Evolutionary conservation across 2,113 vertebrate species (phyloP).

Genomic region (Paradoxurus hermaphroditus): DNA sequence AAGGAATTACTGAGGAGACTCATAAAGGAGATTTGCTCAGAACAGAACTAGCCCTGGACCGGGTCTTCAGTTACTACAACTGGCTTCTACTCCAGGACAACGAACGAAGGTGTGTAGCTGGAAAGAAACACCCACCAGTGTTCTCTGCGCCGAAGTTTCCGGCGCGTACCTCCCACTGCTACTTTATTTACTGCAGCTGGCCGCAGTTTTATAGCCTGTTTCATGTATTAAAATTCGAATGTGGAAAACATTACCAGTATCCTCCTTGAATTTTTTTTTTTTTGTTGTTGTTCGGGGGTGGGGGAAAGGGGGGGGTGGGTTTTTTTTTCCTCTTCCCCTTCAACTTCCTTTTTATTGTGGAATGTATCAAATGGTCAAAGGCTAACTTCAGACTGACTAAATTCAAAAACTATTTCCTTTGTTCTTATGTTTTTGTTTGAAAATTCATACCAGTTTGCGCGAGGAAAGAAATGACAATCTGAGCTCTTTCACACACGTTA

Average conservation of each 20-base stretch:
- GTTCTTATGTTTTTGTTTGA: conserved; percentile 81
- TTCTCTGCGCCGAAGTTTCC: conserved; percentile 67
- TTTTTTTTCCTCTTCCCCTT: conserved; percentile 40
- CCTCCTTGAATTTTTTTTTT: conserved; percentile 80
- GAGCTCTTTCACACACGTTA: conserved; percentile 17
- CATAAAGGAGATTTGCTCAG: conserved; percentile 24
- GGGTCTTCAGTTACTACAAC: conserved; percentile 41
- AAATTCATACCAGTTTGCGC: conserved; percentile 74
- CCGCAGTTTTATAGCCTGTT: conserved; percentile 86
- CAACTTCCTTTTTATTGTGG: conserved; percentile 82
- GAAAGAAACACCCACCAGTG: conserved; percentile 49
- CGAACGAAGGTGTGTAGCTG: conserved; percentile 69
- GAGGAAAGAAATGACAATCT: conserved; percentile 43
- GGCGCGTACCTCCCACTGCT: conserved; percentile 80
- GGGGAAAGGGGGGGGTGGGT: neutral
- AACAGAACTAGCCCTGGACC: conserved; percentile 7
- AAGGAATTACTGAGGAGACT: conserved; percentile 9
- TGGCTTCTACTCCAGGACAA: conserved; percentile 1
- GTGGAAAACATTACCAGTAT: conserved; percentile 91
- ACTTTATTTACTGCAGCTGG: conserved; percentile 89
- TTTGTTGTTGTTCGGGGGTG: conserved; percentile 41
- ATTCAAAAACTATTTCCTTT: conserved; percentile 85
- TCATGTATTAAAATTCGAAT: conserved; percentile 88
- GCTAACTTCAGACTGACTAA: conserved; percentile 81
- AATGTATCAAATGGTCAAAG: conserved; percentile 85